phyloP scores from a whole-genome alignment of 2,888 invertebrate species.

The Drosophila emarginata region DNA sequence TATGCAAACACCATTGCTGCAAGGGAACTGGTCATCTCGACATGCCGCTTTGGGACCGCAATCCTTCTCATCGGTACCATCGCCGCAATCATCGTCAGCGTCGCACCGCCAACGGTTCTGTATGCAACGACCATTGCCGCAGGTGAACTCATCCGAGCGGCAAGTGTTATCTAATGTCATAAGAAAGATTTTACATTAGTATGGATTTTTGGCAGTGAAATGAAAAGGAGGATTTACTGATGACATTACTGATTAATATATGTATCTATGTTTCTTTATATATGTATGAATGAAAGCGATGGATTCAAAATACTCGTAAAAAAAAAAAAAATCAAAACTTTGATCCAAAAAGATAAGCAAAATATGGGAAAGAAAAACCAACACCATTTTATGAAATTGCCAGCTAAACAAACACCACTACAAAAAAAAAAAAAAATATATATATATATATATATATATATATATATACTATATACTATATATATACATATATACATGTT shows the following conservation, averaged over 20 bases:
- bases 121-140: constrained; percentile 93
- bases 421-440: constrained; percentile 34
- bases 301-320: background rate
- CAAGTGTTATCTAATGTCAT: constrained; percentile 90
- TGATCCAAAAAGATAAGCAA: background rate
- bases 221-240: constrained; percentile 39
- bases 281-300: background rate
- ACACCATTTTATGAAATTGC: constrained; percentile 66
- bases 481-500: background rate
- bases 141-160: constrained; percentile 96
- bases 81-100: constrained; percentile 93
- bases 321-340: too few relatives aligned
- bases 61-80: constrained; percentile 90
- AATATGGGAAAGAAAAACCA: constrained; percentile 45
- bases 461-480: background rate
- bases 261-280: background rate
- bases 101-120: constrained; percentile 94
- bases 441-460: constrained; percentile 10
- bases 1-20: constrained; percentile 90
- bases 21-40: constrained; percentile 88
- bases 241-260: constrained; percentile 23
- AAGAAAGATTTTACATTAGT: constrained; percentile 6
- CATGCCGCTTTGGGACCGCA: constrained; percentile 90
- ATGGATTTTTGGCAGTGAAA: constrained; percentile 21
- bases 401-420: constrained; percentile 31